Conservation (phyloP, 2,888 invertebrate genomes). For the Tuberolachnus salignus region DNA sequence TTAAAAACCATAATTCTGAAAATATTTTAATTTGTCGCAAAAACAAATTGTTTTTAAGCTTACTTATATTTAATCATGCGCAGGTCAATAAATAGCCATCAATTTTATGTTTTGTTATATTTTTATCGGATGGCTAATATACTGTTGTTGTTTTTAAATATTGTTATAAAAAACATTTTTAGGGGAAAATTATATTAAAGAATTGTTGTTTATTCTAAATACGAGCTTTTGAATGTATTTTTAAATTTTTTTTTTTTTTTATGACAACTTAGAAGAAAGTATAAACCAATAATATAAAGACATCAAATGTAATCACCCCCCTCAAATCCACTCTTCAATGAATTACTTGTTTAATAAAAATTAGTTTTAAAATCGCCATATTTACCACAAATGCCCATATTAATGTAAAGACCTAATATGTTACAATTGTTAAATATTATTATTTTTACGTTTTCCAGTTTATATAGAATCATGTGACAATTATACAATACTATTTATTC, state of each 20-base stretch:
- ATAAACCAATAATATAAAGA: neutral
- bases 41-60: conserved; percentile 4
- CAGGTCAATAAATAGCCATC: neutral
- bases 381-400: conserved; percentile 8
- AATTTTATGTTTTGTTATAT: conserved; percentile 34
- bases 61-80: conserved; percentile 2
- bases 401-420: neutral
- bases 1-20: conserved; percentile 4
- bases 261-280: conserved; percentile 13
- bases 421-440: neutral
- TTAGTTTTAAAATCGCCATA: conserved; percentile 3
- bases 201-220: conserved; percentile 31
- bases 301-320: no score
- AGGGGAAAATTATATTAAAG: conserved; percentile 24
- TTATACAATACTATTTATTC: conserved; percentile 13
- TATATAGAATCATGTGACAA: conserved; percentile 14
- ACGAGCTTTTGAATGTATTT: conserved; percentile 44
- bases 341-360: conserved; percentile 10
- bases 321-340: neutral
- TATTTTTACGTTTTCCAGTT: neutral
- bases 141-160: conserved; percentile 35
- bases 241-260: conserved; percentile 33
- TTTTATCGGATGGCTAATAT: conserved; percentile 12
- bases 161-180: conserved; percentile 37
- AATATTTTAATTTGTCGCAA: conserved; percentile 14